Percentiles rank a stretch among this genome's conserved stretches.
phyloP scores from a whole-genome alignment of 2,113 vertebrate species.

The Tragelaphus buxtoni region DNA sequence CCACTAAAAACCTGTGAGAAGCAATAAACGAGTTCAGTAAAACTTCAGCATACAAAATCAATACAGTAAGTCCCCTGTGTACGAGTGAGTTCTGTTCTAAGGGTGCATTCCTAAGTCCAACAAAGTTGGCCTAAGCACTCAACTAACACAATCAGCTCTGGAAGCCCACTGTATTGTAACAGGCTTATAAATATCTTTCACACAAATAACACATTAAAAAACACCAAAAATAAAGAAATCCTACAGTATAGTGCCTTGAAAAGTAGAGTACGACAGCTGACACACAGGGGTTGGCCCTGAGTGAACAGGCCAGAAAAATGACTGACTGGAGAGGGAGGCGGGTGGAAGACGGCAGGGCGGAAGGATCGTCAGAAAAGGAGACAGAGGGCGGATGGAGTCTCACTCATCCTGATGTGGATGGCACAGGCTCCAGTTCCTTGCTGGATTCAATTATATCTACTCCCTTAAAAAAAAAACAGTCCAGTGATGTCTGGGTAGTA shows the following conservation, averaged over 20 bases:
- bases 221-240: background rate
- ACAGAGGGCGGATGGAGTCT: background rate
- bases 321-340: background rate
- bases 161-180: background rate
- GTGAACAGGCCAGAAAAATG: background rate
- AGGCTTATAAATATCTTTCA: background rate
- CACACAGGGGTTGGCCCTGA: background rate
- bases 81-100: background rate
- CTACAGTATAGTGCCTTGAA: background rate
- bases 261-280: background rate
- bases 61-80: background rate
- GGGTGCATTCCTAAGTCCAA: background rate
- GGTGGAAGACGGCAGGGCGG: rapidly evolving
- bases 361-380: background rate
- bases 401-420: rapidly evolving
- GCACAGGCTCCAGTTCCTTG: background rate
- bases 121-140: background rate
- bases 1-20: background rate
- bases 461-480: background rate
- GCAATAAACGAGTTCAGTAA: background rate
- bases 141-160: background rate
- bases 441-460: background rate
- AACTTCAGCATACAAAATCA: background rate
- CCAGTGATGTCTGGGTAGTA: background rate
- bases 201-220: background rate